phyloP scores from a whole-genome alignment of 2,888 invertebrate genomes.

The Chloromyia formosa region DNA sequence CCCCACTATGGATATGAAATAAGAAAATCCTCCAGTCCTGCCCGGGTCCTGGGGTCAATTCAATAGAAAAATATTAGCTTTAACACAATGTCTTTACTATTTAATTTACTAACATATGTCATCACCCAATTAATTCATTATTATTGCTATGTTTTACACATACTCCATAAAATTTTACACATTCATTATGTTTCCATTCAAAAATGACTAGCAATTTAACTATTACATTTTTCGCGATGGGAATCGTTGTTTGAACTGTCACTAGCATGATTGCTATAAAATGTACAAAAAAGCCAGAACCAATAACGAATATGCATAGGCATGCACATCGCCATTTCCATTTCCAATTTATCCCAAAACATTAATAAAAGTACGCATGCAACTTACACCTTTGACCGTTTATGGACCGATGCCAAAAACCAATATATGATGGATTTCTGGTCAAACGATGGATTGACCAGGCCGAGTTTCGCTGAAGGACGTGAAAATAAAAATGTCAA shows the following conservation, averaged over 20 bases:
- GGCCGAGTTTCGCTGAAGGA: not conserved
- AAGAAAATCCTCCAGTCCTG: too few relatives aligned
- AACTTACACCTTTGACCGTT: slow-evolving; percentile 34
- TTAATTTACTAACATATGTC: too few relatives aligned
- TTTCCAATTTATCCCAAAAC: slow-evolving; percentile 42
- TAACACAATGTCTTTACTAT: too few relatives aligned
- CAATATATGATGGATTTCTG: slow-evolving; percentile 12
- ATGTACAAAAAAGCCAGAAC: not conserved
- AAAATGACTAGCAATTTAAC: not conserved
- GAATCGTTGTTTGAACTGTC: slow-evolving; percentile 35
- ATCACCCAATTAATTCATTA: too few relatives aligned
- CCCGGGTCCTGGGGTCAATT: too few relatives aligned
- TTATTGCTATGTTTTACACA: too few relatives aligned
- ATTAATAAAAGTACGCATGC: slow-evolving; percentile 43
- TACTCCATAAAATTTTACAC: not conserved
- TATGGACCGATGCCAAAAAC: slow-evolving; percentile 40
- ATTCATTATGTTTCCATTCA: slow-evolving; percentile 3
- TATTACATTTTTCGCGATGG: not conserved
- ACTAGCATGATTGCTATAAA: slow-evolving; percentile 35
- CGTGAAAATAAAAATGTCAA: slow-evolving; percentile 43
- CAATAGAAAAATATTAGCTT: too few relatives aligned
- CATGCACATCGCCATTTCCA: slow-evolving; percentile 29
- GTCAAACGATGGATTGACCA: too few relatives aligned
- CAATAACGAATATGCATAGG: slow-evolving; percentile 16
- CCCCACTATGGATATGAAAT: too few relatives aligned